Percentiles rank a stretch among this genome's conserved stretches.
phyloP scores from a whole-genome alignment of 2,888 invertebrate genomes.

The Rotaria magnacalcarata region DNA sequence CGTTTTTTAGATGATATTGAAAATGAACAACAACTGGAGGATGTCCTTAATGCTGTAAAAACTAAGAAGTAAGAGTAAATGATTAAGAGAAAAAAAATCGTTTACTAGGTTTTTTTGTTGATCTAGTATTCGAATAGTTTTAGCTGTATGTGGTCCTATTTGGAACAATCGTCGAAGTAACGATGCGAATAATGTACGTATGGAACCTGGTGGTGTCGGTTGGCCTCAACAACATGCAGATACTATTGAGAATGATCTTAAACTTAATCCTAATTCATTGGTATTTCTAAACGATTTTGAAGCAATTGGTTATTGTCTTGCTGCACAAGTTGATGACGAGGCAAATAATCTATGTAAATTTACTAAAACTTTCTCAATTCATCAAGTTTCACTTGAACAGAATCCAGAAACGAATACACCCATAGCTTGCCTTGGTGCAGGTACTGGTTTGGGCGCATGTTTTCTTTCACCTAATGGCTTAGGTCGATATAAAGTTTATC shows the following conservation, averaged over 20 bases:
- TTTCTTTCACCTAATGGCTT: background rate
- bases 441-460: slow-evolving; percentile 21
- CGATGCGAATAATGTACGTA: slow-evolving; percentile 3
- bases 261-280: background rate
- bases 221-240: slow-evolving; percentile 1
- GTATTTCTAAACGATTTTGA: slow-evolving; percentile 34
- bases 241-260: background rate
- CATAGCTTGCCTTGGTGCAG: background rate
- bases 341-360: background rate
- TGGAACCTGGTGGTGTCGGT: background rate
- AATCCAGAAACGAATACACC: background rate
- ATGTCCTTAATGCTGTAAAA: background rate
- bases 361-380: background rate
- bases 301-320: slow-evolving; percentile 27
- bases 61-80: background rate
- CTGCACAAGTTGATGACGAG: background rate
- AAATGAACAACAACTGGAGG: background rate
- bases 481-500: background rate
- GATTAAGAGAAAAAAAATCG: background rate
- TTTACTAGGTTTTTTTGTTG: background rate
- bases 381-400: background rate
- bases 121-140: background rate
- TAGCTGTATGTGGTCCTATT: slow-evolving; percentile 33
- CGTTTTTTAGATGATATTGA: background rate
- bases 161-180: slow-evolving; percentile 32